Base-by-base conservation (phyloP, 2,888 invertebrate species). In the Brachyptera putata region DNA sequence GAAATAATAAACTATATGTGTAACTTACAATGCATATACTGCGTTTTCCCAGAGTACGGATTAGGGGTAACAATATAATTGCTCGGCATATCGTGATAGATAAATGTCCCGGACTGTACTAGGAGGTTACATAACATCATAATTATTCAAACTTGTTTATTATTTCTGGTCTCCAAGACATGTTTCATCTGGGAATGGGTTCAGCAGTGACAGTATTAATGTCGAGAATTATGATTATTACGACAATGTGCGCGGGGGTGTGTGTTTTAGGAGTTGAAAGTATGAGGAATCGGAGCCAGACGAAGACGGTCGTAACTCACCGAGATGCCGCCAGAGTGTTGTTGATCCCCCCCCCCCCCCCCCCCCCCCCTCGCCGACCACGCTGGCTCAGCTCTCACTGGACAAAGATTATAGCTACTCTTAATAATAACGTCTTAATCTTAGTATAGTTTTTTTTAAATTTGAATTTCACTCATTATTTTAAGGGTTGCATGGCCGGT, bases 141-240 rank as follows among this genome's bases (percentile, higher is more conserved):
- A 53, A 53, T 53, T 53, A 53, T 53, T 53, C 53, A 53, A 18
- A 18, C 34, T 14, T 21, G 21, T 46, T 2, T 46, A 24, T 53
- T 36, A 22, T 53, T 53, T 53, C 36, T 53, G 3, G 18, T 21
- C 34, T 16, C 36, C 34, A 53, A 36, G 22, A 53, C 53, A 34
- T 22, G 36, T 53, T 37, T 53, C 53, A 21, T 22, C 11, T 53
- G 53, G 36, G 11, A 53, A 53, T 36, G 53, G 36, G 34, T 34
- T 36, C 53, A 53, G 36, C 18, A 36, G 53, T 36, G 55, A 36
- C 36, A 50, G 25, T 55, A 61, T 61, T 58, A 58, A 61, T 61
- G 53, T 61, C 14, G 37, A 49, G 36, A 58, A 61, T 58, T 61
- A 61, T 55, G 61, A 58, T 61, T 61, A 55, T 58, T 58, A 58